These are phyloP conservation scores for Heliconius ismenius DNA, from an alignment of 2,888 invertebrate genomes.

Conservation along the genomic window DNA sequence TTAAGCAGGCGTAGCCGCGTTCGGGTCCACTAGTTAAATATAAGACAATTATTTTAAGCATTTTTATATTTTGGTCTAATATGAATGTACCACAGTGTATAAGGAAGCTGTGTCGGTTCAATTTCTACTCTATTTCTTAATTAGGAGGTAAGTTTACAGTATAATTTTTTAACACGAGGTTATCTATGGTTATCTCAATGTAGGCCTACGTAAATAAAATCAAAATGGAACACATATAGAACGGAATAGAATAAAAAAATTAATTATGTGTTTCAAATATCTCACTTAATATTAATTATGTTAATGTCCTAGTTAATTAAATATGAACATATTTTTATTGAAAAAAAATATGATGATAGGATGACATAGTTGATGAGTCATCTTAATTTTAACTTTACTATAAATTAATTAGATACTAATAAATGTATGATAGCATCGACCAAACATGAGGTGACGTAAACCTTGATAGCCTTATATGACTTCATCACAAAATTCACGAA, in stretches of 20 bases:
- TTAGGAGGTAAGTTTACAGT: too few relatives aligned
- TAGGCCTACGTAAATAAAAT: not conserved
- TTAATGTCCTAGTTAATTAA: not conserved
- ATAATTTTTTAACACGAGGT: not conserved
- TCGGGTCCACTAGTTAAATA: too few relatives aligned
- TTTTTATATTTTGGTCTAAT: too few relatives aligned
- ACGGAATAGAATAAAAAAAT: not conserved
- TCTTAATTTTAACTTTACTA: conserved; percentile 12
- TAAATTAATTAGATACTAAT: conserved; percentile 27
- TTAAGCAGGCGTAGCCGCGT: too few relatives aligned
- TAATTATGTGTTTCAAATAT: not conserved
- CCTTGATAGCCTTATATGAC: conserved; percentile 28
- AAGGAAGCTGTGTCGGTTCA: not conserved
- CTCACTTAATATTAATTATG: not conserved
- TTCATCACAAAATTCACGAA: conserved; percentile 13
- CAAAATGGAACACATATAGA: not conserved
- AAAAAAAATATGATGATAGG: not conserved
- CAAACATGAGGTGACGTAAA: conserved; percentile 31
- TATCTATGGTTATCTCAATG: too few relatives aligned
- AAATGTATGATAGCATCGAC: conserved; percentile 33
- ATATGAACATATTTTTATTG: not conserved
- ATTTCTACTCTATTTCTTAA: not conserved
- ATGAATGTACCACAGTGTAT: too few relatives aligned
- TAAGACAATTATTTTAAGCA: too few relatives aligned
- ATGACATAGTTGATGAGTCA: conserved; percentile 35